A percentile compares a stretch with the other conserved stretches of the same genome.
phyloP scores from a whole-genome alignment of 2,113 vertebrate species.

The Trochalopteron elliotii region DNA sequence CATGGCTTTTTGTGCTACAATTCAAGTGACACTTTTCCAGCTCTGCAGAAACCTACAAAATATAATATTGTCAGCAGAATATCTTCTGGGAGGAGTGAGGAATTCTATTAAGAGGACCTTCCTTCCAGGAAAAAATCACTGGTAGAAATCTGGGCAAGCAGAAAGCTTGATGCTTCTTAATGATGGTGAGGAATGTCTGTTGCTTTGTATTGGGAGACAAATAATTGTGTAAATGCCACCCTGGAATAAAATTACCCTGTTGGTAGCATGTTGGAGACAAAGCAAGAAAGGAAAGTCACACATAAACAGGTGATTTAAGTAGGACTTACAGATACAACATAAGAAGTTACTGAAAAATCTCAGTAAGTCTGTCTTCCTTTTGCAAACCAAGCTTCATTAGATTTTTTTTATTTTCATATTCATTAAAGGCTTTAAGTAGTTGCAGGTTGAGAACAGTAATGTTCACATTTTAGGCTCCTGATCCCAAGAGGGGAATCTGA shows the following conservation, averaged over 20 bases:
- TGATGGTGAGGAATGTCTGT: neutral
- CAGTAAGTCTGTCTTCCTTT: neutral
- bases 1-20: neutral
- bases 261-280: neutral
- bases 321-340: neutral
- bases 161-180: neutral
- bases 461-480: neutral
- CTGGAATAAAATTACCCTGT: neutral
- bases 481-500: neutral
- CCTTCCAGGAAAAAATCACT: neutral
- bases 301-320: neutral
- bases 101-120: neutral
- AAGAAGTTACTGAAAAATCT: neutral
- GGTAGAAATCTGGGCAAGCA: neutral
- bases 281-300: neutral
- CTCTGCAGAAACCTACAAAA: neutral
- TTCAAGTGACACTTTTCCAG: neutral
- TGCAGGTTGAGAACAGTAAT: neutral
- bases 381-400: neutral
- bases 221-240: neutral
- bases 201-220: neutral
- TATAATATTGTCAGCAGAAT: neutral
- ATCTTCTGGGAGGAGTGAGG: neutral
- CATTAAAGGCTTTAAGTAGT: neutral
- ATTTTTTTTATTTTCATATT: neutral